phyloP scores from a whole-genome alignment of 2,888 invertebrate species.

The Leucozona laternaria region DNA sequence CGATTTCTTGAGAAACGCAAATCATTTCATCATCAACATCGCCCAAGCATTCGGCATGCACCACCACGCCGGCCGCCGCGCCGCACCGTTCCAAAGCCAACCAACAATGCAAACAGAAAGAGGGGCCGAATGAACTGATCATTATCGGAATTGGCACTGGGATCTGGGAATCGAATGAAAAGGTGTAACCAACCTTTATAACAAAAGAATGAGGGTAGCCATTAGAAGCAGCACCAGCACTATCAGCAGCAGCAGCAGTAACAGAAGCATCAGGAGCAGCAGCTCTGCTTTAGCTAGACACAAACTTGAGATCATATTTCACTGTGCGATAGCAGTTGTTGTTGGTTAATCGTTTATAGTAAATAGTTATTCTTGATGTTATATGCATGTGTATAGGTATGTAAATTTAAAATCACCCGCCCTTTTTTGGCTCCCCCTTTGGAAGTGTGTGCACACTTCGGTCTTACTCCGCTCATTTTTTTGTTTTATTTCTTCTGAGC shows the following conservation, averaged over 20 bases:
- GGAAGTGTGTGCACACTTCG: slow-evolving; percentile 17
- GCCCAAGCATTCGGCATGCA: slow-evolving; percentile 37
- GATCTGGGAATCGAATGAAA: slow-evolving; percentile 65
- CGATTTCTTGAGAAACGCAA: slow-evolving; percentile 72
- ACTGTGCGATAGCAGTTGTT: slow-evolving; percentile 41
- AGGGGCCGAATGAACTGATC: slow-evolving; percentile 58
- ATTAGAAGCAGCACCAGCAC: slow-evolving; percentile 9
- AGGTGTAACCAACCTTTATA: slow-evolving; percentile 56
- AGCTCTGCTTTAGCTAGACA: slow-evolving; percentile 10
- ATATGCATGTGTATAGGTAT: slow-evolving; percentile 17
- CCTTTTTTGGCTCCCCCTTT: slow-evolving; percentile 56
- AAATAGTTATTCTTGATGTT: slow-evolving; percentile 14
- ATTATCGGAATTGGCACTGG: slow-evolving; percentile 70
- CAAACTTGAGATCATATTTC: slow-evolving; percentile 63
- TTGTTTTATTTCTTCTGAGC: slow-evolving; percentile 1
- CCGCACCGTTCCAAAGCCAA: not conserved
- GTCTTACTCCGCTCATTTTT: not conserved
- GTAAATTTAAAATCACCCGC: slow-evolving; percentile 50
- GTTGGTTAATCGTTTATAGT: not conserved
- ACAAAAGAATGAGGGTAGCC: slow-evolving; percentile 68
- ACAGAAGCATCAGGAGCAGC: slow-evolving; percentile 49
- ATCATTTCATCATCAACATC: slow-evolving; percentile 69
- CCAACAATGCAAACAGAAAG: slow-evolving; percentile 2
- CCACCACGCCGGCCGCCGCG: too few relatives aligned
- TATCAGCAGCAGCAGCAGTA: not conserved